Conservation (phyloP, 2,888 invertebrate genomes). For the Diachrysia chrysitis region DNA sequence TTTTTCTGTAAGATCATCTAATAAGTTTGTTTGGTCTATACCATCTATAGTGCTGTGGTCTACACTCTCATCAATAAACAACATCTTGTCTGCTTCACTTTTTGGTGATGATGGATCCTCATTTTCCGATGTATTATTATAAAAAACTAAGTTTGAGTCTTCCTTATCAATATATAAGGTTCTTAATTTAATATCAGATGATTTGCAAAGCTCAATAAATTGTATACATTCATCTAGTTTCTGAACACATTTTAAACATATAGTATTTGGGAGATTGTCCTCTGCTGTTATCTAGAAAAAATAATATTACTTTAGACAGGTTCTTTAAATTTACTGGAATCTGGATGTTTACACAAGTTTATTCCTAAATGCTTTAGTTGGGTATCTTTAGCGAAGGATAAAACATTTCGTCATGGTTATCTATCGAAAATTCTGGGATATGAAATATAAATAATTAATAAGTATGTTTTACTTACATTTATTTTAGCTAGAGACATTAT, state of each 20-base stretch:
- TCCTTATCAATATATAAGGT: slow-evolving; percentile 49
- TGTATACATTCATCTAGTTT: slow-evolving; percentile 73
- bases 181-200: slow-evolving; percentile 73
- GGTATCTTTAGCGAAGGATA: no score
- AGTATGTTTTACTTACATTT: slow-evolving; percentile 65
- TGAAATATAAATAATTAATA: no score
- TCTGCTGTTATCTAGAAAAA: slow-evolving; percentile 72
- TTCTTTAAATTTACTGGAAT: no score
- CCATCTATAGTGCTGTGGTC: slow-evolving; percentile 36
- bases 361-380: no score
- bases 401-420: no score
- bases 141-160: slow-evolving; percentile 29
- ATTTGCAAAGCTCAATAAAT: slow-evolving; percentile 76
- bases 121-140: slow-evolving; percentile 37
- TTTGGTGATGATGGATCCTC: slow-evolving; percentile 53
- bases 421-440: no score
- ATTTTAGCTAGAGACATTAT: slow-evolving; percentile 77
- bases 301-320: neutral
- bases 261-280: slow-evolving; percentile 76
- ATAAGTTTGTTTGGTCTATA: slow-evolving; percentile 23
- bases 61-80: slow-evolving; percentile 56
- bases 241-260: slow-evolving; percentile 75
- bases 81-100: slow-evolving; percentile 57
- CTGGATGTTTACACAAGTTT: no score
- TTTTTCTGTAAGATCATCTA: slow-evolving; percentile 29